Evolutionary conservation across 2,113 vertebrate genomes (phyloP).

Genomic region (Acanthisitta chloris): DNA sequence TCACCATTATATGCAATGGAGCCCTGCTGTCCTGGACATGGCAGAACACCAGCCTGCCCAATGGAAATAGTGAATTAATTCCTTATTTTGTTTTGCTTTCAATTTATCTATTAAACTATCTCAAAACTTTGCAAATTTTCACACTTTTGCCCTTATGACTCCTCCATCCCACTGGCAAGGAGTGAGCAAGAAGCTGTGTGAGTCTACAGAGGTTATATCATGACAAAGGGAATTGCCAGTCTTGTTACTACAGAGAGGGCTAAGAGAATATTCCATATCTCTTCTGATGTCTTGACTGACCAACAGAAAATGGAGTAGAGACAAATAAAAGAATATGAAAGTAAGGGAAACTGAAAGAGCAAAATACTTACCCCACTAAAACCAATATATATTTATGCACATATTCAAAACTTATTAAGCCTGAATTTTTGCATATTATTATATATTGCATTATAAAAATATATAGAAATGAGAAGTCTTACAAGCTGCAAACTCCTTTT

Average conservation of each 20-base stretch:
- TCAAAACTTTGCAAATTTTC: not conserved
- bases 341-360: not conserved
- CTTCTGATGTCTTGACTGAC: not conserved
- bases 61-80: not conserved
- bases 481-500: not conserved
- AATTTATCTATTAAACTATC: not conserved
- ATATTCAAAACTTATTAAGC: not conserved
- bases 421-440: not conserved
- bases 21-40: not conserved
- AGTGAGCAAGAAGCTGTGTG: not conserved
- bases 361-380: not conserved
- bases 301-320: not conserved
- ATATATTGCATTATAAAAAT: not conserved
- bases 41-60: not conserved
- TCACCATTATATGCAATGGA: fast-evolving
- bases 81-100: not conserved
- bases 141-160: not conserved
- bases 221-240: not conserved
- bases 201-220: not conserved
- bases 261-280: not conserved
- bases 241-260: not conserved
- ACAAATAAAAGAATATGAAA: not conserved
- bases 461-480: not conserved
- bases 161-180: not conserved
- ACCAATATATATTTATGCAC: not conserved